Percentiles rank a stretch among this genome's conserved stretches.
Conservation (phyloP, 2,797 vertebrate species). For the Muraenolepis orangiensis region DNA sequence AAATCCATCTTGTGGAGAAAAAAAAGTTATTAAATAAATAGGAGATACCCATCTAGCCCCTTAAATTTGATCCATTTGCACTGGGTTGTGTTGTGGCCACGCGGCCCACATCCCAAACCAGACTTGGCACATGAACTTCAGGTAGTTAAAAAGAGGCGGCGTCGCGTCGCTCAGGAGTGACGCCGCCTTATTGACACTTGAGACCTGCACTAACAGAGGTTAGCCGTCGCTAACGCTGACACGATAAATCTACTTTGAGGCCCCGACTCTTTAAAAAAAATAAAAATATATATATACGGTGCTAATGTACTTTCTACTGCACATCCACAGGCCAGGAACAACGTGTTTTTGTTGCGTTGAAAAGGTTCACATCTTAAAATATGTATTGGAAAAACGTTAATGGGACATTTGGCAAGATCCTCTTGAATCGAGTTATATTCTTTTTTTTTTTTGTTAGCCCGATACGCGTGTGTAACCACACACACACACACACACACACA, state of each 20-base stretch:
- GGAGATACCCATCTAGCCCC: neutral
- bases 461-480: slow-evolving; percentile 54
- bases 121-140: slow-evolving; percentile 65
- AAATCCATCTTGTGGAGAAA: slow-evolving; percentile 12
- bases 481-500: slow-evolving; percentile 53
- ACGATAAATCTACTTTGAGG: slow-evolving; percentile 29
- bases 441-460: slow-evolving; percentile 28
- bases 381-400: slow-evolving; percentile 52
- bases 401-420: slow-evolving; percentile 61
- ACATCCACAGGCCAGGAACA: slow-evolving; percentile 65
- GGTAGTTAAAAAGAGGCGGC: slow-evolving; percentile 54
- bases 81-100: slow-evolving; percentile 35
- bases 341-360: slow-evolving; percentile 55
- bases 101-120: slow-evolving; percentile 24
- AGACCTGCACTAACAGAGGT: slow-evolving; percentile 39
- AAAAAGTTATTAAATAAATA: slow-evolving; percentile 2
- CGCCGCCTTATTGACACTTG: slow-evolving; percentile 52
- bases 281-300: slow-evolving; percentile 41
- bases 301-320: slow-evolving; percentile 71
- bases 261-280: slow-evolving; percentile 33
- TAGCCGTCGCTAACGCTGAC: slow-evolving; percentile 22
- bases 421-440: slow-evolving; percentile 27
- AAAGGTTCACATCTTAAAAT: slow-evolving; percentile 55
- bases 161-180: slow-evolving; percentile 45
- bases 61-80: slow-evolving; percentile 45